Conservation (phyloP, 2,888 invertebrate species). For the Bhutanitis thaidina region DNA sequence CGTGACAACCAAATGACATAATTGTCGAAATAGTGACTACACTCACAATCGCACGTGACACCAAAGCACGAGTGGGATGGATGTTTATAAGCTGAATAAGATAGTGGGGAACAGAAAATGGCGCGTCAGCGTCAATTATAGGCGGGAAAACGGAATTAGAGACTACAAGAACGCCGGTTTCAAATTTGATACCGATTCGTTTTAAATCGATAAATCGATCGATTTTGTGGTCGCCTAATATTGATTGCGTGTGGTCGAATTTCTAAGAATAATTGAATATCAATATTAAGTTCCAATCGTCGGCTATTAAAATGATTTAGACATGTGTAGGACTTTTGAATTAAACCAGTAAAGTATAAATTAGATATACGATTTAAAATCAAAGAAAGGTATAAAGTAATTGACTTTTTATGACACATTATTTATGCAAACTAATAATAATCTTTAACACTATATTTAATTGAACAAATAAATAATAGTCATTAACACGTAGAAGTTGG, state of each 20-base stretch:
- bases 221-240: conserved; percentile 54
- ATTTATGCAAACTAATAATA: too few species aligned
- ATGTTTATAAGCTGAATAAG: conserved; percentile 26
- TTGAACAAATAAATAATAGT: too few species aligned
- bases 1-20: conserved; percentile 78
- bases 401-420: too few species aligned
- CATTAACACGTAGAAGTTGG: too few species aligned
- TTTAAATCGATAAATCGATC: conserved; percentile 77
- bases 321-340: conserved; percentile 32
- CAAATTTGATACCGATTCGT: conserved; percentile 77
- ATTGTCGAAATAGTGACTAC: conserved; percentile 78
- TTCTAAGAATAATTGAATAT: conserved; percentile 75
- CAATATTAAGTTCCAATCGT: conserved; percentile 62
- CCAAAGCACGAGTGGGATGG: conserved; percentile 46
- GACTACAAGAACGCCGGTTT: conserved; percentile 65
- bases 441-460: too few species aligned
- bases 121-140: conserved; percentile 77
- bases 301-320: conserved; percentile 64
- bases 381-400: too few species aligned
- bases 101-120: conserved; percentile 45
- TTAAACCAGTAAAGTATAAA: not conserved
- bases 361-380: too few species aligned
- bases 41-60: conserved; percentile 76
- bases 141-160: conserved; percentile 78
- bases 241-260: conserved; percentile 75